These are phyloP conservation scores for Brachirus orientalis DNA, from an alignment of 2,113 vertebrate species.

Conservation along the genomic window DNA sequence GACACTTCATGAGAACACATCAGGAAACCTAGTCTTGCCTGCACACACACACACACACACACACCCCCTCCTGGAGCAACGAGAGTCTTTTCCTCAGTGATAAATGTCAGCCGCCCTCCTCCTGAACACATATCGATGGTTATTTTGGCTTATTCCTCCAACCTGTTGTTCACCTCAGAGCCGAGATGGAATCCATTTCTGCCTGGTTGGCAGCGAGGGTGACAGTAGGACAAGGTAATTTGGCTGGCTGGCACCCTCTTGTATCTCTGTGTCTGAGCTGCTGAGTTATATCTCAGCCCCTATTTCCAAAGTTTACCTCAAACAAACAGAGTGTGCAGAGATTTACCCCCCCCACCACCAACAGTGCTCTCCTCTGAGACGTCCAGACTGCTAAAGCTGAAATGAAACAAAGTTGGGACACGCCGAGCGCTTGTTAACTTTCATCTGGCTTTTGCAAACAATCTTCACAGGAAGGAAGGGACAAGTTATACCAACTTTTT, in stretches of 20 bases:
- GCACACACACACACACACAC: neutral
- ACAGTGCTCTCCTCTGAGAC: slow-evolving; percentile 16
- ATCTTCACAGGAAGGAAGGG: slow-evolving; percentile 5
- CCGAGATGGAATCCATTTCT: slow-evolving; percentile 71
- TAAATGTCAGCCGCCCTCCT: slow-evolving; percentile 60
- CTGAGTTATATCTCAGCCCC: slow-evolving; percentile 44
- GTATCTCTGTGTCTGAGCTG: slow-evolving; percentile 56
- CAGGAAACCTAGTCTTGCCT: neutral
- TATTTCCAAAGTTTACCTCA: slow-evolving; percentile 63
- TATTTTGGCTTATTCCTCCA: slow-evolving; percentile 70
- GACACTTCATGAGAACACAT: neutral
- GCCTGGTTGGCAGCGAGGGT: slow-evolving; percentile 51
- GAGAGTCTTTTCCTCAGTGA: slow-evolving; percentile 48
- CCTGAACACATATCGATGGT: slow-evolving; percentile 61
- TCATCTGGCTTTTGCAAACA: slow-evolving; percentile 43
- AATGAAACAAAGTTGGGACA: slow-evolving; percentile 33
- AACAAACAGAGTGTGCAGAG: slow-evolving; percentile 50
- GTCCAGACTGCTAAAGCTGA: slow-evolving; percentile 30
- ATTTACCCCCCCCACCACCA: slow-evolving; percentile 13
- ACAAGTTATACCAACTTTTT: slow-evolving; percentile 26
- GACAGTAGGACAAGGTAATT: slow-evolving; percentile 69
- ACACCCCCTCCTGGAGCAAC: neutral
- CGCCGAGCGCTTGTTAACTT: slow-evolving; percentile 16
- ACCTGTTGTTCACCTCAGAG: slow-evolving; percentile 67
- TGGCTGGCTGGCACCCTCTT: slow-evolving; percentile 52